phyloP scores from a whole-genome alignment of 1,140 invertebrate species.

The Drosophila yakuba region DNA sequence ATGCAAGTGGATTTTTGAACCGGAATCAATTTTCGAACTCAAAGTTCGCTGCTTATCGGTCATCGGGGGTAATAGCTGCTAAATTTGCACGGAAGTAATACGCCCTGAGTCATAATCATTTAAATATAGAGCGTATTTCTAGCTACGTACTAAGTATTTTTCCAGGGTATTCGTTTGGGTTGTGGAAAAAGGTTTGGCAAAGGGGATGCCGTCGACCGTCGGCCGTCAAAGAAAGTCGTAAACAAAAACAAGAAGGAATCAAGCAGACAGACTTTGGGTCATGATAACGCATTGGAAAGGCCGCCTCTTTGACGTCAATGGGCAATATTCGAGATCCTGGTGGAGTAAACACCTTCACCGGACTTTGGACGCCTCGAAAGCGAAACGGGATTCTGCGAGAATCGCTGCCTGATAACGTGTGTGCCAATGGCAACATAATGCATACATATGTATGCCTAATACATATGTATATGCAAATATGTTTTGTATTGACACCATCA shows the following conservation, averaged over 20 bases:
- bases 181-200: neutral
- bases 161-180: neutral
- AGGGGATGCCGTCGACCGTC: neutral
- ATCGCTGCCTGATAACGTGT: constrained; percentile 8
- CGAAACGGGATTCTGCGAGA: constrained; percentile 36
- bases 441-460: neutral
- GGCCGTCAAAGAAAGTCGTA: constrained; percentile 10
- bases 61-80: neutral
- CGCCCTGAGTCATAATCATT: neutral
- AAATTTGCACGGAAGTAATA: constrained; percentile 1
- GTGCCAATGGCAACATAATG: neutral
- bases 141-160: neutral
- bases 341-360: constrained; percentile 55
- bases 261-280: neutral
- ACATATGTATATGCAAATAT: neutral
- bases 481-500: constrained; percentile 21
- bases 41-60: constrained; percentile 51
- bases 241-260: constrained; percentile 42
- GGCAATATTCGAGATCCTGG: constrained; percentile 44
- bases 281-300: constrained; percentile 29
- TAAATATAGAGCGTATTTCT: neutral
- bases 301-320: constrained; percentile 47
- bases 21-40: constrained; percentile 46
- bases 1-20: constrained; percentile 48
- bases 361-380: constrained; percentile 50